A percentile compares a stretch with the other conserved stretches of the same genome.
Evolutionary conservation across 2,113 vertebrate species (phyloP).

Genomic region (Syrrhaptes paradoxus): DNA sequence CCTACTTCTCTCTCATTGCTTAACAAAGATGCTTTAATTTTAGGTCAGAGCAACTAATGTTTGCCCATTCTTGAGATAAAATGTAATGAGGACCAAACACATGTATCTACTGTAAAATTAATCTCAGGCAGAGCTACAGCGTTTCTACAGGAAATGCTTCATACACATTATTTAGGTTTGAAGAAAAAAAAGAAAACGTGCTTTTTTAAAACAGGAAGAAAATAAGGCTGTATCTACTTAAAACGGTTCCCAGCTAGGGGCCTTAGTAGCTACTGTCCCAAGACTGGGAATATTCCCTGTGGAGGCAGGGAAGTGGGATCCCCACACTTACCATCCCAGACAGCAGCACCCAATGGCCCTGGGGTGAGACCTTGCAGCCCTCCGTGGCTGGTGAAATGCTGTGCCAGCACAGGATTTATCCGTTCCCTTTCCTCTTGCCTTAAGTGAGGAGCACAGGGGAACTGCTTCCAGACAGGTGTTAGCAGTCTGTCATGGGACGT

Average conservation of each 20-base stretch:
- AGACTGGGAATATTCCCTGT: neutral
- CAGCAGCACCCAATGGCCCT: neutral
- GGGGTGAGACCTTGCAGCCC: neutral
- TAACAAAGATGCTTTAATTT: neutral
- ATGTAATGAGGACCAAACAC: neutral
- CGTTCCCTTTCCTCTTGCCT: neutral
- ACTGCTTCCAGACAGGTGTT: neutral
- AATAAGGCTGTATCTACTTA: neutral
- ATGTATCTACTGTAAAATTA: neutral
- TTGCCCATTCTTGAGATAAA: neutral
- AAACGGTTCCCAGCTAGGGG: neutral
- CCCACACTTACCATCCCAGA: accelerated
- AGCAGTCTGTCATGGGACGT: neutral
- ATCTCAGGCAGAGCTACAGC: neutral
- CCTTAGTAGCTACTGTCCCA: neutral
- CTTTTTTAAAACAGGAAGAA: neutral
- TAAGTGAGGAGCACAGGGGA: neutral
- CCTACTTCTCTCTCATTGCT: neutral
- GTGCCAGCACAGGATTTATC: neutral
- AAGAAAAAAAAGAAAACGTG: neutral
- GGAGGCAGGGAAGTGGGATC: neutral
- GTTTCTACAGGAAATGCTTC: neutral
- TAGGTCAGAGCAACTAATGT: neutral
- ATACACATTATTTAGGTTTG: neutral
- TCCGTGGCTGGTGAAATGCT: neutral